Evolutionary conservation across 1,140 invertebrate species (phyloP), one percentile per base, ranked within the genome.

Genomic region (Drosophila parvula): DNA sequence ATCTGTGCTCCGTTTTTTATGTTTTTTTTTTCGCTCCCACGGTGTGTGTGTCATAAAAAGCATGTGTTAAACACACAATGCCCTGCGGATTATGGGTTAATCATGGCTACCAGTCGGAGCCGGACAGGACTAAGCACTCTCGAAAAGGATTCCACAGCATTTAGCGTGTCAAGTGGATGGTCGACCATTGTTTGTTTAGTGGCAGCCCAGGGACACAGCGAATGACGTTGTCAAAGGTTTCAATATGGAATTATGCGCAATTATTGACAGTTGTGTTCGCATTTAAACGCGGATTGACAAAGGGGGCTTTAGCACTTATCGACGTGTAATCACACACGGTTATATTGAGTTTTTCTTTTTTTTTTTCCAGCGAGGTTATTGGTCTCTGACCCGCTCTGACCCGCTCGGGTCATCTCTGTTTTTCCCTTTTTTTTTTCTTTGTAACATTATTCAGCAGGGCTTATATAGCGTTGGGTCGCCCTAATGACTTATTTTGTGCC

Each of bases 171-270:
- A 68, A 68, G 64, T 63, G 63, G 44, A 12, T 18, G 36, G 57
- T 48, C 28, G 14, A 28, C 59, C 45, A 67, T 68, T 51, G 60
- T 68, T 68, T 68, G 65, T 9, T 69, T 45, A 65, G 65, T 44
- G 60, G n/a, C 38, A n/a, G 36, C 34, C 22, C 44, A 12, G 7
- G 18, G 44, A 12, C 34, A n/a, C 32, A 18, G 6, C 40, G 22
- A 22, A 45, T 43, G 64, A 28, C 59, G n/a, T 18, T 68, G 60
- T 69, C 65, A 65, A 63, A 68, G 64, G 44, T 18, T 50, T 68
- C 64, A 63, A 34, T 28, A 16, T 22, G 61, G 45, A 53, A 67
- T 69, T 69, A 53, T 67, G 40, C 50, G 47, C 65, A 53, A 69
- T 69, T 69, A 69, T 69, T 67, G 65, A 51, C 47, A 62, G 60